Evolutionary conservation across 1,140 invertebrate species (phyloP), one percentile per base, ranked within the genome.

Genomic region (Neotoxoptera formosana): DNA sequence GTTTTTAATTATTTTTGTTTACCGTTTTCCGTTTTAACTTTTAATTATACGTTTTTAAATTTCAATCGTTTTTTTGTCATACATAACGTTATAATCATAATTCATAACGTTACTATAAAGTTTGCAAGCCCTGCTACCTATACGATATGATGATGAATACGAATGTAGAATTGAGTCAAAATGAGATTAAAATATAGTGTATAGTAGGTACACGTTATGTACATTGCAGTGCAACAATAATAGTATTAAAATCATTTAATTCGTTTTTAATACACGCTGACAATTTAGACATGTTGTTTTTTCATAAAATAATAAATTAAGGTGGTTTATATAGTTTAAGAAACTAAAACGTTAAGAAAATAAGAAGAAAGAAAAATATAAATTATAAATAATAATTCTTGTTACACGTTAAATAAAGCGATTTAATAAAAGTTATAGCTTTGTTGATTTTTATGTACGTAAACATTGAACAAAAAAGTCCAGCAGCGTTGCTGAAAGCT

Each of bases 391-490:
- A 41, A 41, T n/a, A n/a, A n/a, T n/a, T 81, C 21, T 20, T 36
- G 76, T 83, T 83, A 36, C 36, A 20, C 8, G 34, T 83, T 83
- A 83, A 36, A 83, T 83, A 83, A 83, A 83, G 34, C 76, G 34
- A 36, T 83, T 83, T 83, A 83, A 83, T 83, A 83, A 83, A 83
- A 83, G 76, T 83, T 36, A 36, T 36, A 83, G n/a, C 76, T 36
- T 23, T 83, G 76, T 83, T 83, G 34, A 36, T 83, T 36, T 83
- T 83, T 83, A 83, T 83, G 30, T 76, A 76, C 60, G n/a, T 76
- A 76, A n/a, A 36, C 76, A 83, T 83, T 83, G 76, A 34, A 36
- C 14, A n/a, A 83, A 83, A 83, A 83, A 83, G 34, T 83, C 7
- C 2, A 83, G 34, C 34, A 1, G 36, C 76, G 21, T 83, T 83